Percentiles rank a stretch among this genome's conserved stretches.
Evolutionary conservation across 2,797 vertebrate species (phyloP).

Genomic region (Paedocypris micromegethes): DNA sequence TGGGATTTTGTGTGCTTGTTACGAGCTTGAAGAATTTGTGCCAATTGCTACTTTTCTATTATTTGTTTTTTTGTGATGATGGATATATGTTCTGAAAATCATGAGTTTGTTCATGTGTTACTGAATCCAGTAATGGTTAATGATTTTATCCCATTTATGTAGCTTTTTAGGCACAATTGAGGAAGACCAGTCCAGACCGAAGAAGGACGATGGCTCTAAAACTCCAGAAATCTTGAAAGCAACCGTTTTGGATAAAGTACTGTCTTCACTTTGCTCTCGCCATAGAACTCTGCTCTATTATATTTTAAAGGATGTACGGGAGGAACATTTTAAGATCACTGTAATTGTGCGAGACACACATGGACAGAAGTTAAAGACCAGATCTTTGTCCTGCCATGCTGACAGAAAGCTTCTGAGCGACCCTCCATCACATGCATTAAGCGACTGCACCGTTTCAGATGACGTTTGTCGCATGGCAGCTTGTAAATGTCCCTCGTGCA

Average conservation of each 20-base stretch:
- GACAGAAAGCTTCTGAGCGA: slow-evolving; percentile 63
- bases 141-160: slow-evolving; percentile 59
- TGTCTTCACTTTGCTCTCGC: slow-evolving; percentile 81
- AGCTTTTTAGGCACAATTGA: slow-evolving; percentile 77
- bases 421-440: slow-evolving; percentile 56
- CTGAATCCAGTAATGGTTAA: slow-evolving; percentile 30
- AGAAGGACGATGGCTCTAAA: slow-evolving; percentile 62
- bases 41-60: neutral
- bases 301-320: slow-evolving; percentile 80
- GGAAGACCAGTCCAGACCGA: slow-evolving; percentile 56
- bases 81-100: neutral
- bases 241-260: slow-evolving; percentile 79
- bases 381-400: slow-evolving; percentile 65
- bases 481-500: slow-evolving; percentile 64
- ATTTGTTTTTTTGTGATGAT: neutral
- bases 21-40: neutral
- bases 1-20: neutral
- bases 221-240: slow-evolving; percentile 68
- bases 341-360: slow-evolving; percentile 63
- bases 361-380: slow-evolving; percentile 60
- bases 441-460: slow-evolving; percentile 67
- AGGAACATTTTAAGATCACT: slow-evolving; percentile 70
- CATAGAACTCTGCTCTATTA: slow-evolving; percentile 83
- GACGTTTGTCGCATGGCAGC: slow-evolving; percentile 67
- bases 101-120: neutral